Base-by-base conservation (phyloP, 2,888 invertebrate species). In the Melieria picta region DNA sequence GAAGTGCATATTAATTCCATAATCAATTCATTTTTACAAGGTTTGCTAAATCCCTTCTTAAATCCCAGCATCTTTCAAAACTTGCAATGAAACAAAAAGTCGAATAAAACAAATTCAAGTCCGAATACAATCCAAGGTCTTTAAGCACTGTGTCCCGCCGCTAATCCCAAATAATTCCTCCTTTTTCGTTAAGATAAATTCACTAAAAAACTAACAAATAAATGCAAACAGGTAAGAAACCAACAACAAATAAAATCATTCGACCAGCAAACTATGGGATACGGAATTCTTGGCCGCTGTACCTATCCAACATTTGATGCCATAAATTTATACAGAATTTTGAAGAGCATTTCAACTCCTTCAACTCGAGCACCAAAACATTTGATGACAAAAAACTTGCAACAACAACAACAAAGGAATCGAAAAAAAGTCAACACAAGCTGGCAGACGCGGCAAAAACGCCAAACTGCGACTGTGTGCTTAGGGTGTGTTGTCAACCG, bases 321-420 rank as follows among this genome's bases (percentile, higher is more conserved):
- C 81, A 82, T 80, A 80, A 79, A 81, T 82, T 84, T 83, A 83
- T 79, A 78, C 81, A 80, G 83, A 83, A 83, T 82, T 82, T 76
- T 77, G 74, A 72, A 68, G 71, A 60, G 63, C 43, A 56, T 61
- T 68, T 58, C 71, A 56, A 60, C 66, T 60, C 42, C 43, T n/a
- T 57, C 67, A 48, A 67, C 58, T 48, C 67, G 60, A 9, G 57
- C 57, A 52, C 16, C 70, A 71, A 50, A 45, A 69, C 45, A 61
- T 46, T 30, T 30, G 30, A 30, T 30, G 30, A 30, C 30, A 30
- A 30, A 30, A 30, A 30, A 30, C 30, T 30, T 30, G 2, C 45
- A 43, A 30, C 45, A 55, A 46, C n/a, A 61, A 58, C 66, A 68
- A 61, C 16, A 4, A 16, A 10, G 5, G 7, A 42, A 4, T 13